These are phyloP conservation scores for Tretioscincus oriximinensis DNA, from an alignment of 2,113 vertebrate species.

Conservation along the genomic window DNA sequence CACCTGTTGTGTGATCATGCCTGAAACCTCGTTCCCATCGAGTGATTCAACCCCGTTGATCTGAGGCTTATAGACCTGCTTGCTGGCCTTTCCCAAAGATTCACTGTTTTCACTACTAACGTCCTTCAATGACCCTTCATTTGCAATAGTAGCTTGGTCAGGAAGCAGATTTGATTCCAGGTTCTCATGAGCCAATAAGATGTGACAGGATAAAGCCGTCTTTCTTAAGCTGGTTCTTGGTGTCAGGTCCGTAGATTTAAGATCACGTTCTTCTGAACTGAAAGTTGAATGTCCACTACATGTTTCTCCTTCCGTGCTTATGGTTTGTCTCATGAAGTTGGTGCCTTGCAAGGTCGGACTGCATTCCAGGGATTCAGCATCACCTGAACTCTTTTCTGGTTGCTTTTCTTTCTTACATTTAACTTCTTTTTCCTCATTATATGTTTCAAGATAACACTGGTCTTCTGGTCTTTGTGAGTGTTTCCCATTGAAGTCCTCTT, in stretches of 20 bases:
- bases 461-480: background rate
- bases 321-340: background rate
- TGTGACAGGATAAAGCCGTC: background rate
- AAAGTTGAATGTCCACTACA: background rate
- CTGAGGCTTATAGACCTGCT: slow-evolving; percentile 13
- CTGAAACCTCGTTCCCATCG: background rate
- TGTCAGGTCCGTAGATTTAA: background rate
- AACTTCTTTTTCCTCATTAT: slow-evolving; percentile 3
- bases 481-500: background rate
- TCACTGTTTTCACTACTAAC: background rate
- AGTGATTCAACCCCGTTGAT: slow-evolving; percentile 40
- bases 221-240: background rate
- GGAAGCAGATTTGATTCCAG: background rate
- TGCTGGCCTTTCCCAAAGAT: background rate
- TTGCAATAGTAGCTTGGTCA: background rate
- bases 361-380: background rate
- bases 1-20: accelerated
- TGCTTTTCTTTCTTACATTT: background rate
- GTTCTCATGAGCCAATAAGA: background rate
- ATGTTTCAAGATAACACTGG: background rate
- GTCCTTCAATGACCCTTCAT: background rate
- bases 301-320: background rate
- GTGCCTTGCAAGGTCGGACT: background rate
- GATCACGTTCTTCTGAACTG: slow-evolving; percentile 20
- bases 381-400: accelerated